Conservation (phyloP, 2,888 invertebrate species). For the Eristalis intricaria region DNA sequence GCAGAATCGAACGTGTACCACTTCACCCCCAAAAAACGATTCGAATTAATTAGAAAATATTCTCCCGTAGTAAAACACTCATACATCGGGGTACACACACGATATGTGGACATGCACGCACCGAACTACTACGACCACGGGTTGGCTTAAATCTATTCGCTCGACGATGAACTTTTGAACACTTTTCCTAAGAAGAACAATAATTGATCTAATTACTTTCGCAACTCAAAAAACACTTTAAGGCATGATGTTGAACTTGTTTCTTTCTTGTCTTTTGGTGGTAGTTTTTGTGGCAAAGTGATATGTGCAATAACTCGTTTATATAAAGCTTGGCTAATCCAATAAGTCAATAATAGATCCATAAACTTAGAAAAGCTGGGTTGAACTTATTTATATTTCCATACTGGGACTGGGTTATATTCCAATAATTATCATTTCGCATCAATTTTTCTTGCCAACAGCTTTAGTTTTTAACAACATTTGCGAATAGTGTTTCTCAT, state of each 20-base stretch:
- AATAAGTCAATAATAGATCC: conserved; percentile 36
- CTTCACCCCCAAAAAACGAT: conserved; percentile 24
- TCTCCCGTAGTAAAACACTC: conserved; percentile 6
- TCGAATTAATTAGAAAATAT: conserved; percentile 67
- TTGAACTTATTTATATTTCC: not conserved
- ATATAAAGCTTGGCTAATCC: not conserved
- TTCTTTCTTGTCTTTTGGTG: not conserved
- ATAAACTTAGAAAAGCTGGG: conserved; percentile 41
- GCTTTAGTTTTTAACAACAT: conserved; percentile 18
- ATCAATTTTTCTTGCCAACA: conserved; percentile 14
- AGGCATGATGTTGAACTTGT: conserved; percentile 11
- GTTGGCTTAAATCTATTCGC: conserved; percentile 40
- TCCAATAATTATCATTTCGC: conserved; percentile 11
- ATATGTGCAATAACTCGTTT: conserved; percentile 33
- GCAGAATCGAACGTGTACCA: conserved; percentile 32
- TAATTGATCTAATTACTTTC: conserved; percentile 67
- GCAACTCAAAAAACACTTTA: conserved; percentile 21
- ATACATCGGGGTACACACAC: conserved; percentile 34
- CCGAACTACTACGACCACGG: conserved; percentile 1
- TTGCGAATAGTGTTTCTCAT: not conserved
- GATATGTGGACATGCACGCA: conserved; percentile 49
- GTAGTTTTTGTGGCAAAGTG: conserved; percentile 9
- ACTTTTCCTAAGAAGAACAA: conserved; percentile 38
- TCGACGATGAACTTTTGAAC: conserved; percentile 56
- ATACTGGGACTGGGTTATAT: conserved; percentile 29